Evolutionary conservation across 64 coral and sea anemone genomes (phyloP).

Genomic region (Actinia equina): DNA sequence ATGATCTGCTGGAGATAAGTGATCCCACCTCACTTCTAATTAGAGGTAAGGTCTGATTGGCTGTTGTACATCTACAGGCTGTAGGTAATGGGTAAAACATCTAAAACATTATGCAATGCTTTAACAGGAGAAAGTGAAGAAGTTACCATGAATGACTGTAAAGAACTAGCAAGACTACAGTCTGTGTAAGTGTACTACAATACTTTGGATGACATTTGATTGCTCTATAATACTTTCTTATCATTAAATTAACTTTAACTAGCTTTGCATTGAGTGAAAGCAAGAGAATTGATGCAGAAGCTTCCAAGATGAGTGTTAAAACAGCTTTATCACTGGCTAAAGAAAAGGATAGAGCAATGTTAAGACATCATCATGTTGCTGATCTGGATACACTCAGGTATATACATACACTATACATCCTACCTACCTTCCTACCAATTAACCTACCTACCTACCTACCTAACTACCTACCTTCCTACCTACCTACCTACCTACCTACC

Average conservation of each 20-base stretch:
- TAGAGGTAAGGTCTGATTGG: conserved; percentile 50
- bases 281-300: conserved; percentile 72
- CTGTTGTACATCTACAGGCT: too few relatives aligned
- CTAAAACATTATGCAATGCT: background rate
- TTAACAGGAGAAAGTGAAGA: conserved; percentile 55
- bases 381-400: conserved; percentile 62
- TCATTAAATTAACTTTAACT: background rate
- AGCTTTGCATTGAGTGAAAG: conserved; percentile 85
- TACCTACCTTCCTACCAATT: too few relatives aligned
- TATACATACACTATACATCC: too few relatives aligned
- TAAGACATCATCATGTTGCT: conserved; percentile 24
- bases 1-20: conserved; percentile 91
- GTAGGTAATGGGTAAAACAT: too few relatives aligned
- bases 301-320: conserved; percentile 39
- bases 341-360: conserved; percentile 34
- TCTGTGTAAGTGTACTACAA: conserved; percentile 53
- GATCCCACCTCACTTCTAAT: conserved; percentile 77
- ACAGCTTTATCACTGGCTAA: conserved; percentile 58
- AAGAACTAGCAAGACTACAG: conserved; percentile 70
- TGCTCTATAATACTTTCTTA: background rate
- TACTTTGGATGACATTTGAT: too few relatives aligned
- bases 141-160: conserved; percentile 59
- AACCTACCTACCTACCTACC: too few relatives aligned
- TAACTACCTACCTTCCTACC: too few relatives aligned
- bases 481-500: too few relatives aligned